A percentile compares a stretch with the other conserved stretches of the same genome.
phyloP scores from a whole-genome alignment of 2,888 invertebrate species.

The Deroplatys truncata region DNA sequence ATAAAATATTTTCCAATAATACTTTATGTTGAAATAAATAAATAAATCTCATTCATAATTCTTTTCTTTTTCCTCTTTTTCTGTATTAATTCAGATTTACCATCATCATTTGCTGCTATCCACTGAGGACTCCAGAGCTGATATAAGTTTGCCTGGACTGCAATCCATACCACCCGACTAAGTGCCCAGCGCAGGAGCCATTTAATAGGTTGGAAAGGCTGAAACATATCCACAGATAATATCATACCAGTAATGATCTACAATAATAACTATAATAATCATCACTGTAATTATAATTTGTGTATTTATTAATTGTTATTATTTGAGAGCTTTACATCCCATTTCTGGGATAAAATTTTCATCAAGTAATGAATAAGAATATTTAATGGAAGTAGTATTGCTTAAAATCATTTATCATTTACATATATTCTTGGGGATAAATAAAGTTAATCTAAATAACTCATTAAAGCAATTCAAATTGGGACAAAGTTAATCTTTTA shows the following conservation, averaged over 20 bases:
- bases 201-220: slow-evolving; percentile 55
- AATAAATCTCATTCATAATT: background rate
- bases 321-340: too few relatives aligned
- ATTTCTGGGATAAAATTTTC: too few relatives aligned
- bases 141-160: slow-evolving; percentile 40
- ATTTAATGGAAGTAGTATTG: too few relatives aligned
- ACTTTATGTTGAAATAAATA: background rate
- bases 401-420: too few relatives aligned
- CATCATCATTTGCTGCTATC: slow-evolving; percentile 52
- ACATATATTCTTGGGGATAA: too few relatives aligned
- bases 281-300: background rate
- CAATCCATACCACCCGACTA: slow-evolving; percentile 39
- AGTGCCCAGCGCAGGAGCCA: slow-evolving; percentile 53
- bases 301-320: background rate
- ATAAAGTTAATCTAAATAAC: too few relatives aligned
- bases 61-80: too few relatives aligned
- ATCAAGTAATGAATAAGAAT: too few relatives aligned
- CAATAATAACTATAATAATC: background rate
- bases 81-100: slow-evolving; percentile 32
- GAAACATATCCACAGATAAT: slow-evolving; percentile 31
- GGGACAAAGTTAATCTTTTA: too few relatives aligned
- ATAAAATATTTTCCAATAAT: background rate
- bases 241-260: background rate
- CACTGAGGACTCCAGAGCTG: slow-evolving; percentile 41
- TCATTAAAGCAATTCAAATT: too few relatives aligned